These are phyloP conservation scores for Diplosoma virens DNA, from an alignment of 23 tunicate genomes.

Conservation along the genomic window DNA sequence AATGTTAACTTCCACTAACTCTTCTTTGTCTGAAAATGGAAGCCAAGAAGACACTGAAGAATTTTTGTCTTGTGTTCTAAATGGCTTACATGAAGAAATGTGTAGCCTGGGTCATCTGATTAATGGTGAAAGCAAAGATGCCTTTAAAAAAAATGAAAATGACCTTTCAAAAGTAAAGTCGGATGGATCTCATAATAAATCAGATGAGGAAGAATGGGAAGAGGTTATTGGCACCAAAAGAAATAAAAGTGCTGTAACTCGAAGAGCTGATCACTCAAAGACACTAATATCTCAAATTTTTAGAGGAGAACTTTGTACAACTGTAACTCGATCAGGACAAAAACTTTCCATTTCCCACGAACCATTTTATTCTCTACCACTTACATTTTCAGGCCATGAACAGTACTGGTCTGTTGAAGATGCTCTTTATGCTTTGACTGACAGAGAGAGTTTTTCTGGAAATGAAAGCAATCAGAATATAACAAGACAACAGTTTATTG, in stretches of 20 bases:
- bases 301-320: conserved; percentile 81
- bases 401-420: conserved; percentile 72
- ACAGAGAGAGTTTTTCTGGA: conserved; percentile 37
- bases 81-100: conserved; percentile 95
- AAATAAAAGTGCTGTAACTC: conserved; percentile 69
- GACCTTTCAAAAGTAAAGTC: background rate
- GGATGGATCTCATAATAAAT: background rate
- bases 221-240: conserved; percentile 75
- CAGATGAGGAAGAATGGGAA: conserved; percentile 70
- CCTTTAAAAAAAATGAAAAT: background rate
- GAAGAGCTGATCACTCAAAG: conserved; percentile 74
- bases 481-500: conserved; percentile 50
- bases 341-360: conserved; percentile 61
- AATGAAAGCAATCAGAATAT: conserved; percentile 23
- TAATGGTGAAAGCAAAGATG: background rate
- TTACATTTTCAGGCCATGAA: conserved; percentile 55
- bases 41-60: conserved; percentile 90
- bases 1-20: conserved; percentile 57
- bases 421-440: conserved; percentile 66
- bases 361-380: conserved; percentile 79
- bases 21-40: conserved; percentile 66
- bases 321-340: conserved; percentile 72
- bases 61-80: conserved; percentile 72
- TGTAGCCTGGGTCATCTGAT: conserved; percentile 9
- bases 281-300: conserved; percentile 77